Evolutionary conservation across 1,140 invertebrate species (phyloP), one percentile per base, ranked within the genome.

Genomic region (Drosophila jambulina): DNA sequence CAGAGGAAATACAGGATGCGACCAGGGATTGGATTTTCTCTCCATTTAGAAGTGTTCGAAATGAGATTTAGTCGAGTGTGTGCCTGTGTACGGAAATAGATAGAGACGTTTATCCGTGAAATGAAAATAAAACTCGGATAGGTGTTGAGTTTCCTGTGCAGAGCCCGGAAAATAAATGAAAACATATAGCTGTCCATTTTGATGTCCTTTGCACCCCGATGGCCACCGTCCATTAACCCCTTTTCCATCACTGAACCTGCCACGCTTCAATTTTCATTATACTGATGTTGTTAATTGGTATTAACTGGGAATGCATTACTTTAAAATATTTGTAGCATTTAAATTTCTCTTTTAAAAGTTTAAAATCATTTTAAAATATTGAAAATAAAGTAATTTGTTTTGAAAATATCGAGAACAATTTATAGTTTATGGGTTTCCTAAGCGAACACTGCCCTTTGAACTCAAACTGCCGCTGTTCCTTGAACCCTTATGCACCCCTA

Each of bases 1-100:
- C 23, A 25, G 23, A 17, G 45, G 61, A 65, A 58, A 42, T 32
- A 21, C 12, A 60, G 38, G 69, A 54, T 23, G 43, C 59, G 77
- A 64, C 61, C 61, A 58, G 9, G 46, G 29, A 75, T 56, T 48
- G 36, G 45, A 38, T 49, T 45, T 38, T 17, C 34, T 56, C 53
- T 58, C 64, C 74, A 65, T 67, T 69, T 68, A 25, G 74, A 63
- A 84, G 76, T 75, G 68, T 53, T 76, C 62, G 54, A 76, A 76
- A 82, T 72, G 80, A 59, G 48, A 65, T 70, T 69, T 74, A 46
- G 27, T 27, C 21, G 40, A 54, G 13, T 45, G 23, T 40, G 51
- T 38, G 46, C 27, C 23, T 27, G 46, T 19, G 46, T n/a, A 27
- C 65, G 53, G 54, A 72, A 72, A 60, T 71, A 51, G 36, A 60